These are phyloP conservation scores for Volucella bombylans DNA, from an alignment of 2,888 invertebrate species.

Conservation along the genomic window DNA sequence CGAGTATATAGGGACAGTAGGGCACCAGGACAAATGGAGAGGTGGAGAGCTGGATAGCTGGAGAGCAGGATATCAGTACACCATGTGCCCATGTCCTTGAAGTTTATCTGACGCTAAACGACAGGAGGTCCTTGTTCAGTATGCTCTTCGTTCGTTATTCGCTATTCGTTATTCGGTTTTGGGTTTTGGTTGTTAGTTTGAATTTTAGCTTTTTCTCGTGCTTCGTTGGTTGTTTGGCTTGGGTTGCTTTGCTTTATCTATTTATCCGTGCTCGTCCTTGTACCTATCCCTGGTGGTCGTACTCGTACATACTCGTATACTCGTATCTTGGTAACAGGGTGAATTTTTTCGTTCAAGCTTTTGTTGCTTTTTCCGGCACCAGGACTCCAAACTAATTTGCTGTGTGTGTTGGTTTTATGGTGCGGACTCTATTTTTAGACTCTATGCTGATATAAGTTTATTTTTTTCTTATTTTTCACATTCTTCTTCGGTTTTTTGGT, in stretches of 20 bases:
- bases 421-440: slow-evolving; percentile 65
- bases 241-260: neutral
- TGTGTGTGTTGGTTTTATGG: slow-evolving; percentile 59
- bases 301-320: neutral
- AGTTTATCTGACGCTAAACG: slow-evolving; percentile 59
- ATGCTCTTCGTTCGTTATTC: slow-evolving; percentile 13
- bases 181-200: slow-evolving; percentile 1
- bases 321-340: neutral
- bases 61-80: slow-evolving; percentile 1
- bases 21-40: too few relatives aligned
- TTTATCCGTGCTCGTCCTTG: neutral
- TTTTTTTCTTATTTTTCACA: slow-evolving; percentile 26
- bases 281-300: too few relatives aligned
- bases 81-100: slow-evolving; percentile 63
- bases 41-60: too few relatives aligned
- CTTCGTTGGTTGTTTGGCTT: slow-evolving; percentile 8
- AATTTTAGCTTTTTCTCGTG: slow-evolving; percentile 55
- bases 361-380: slow-evolving; percentile 39
- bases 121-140: slow-evolving; percentile 32
- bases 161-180: too few relatives aligned
- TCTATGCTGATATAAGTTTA: slow-evolving; percentile 54
- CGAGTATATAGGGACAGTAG: too few relatives aligned
- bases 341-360: slow-evolving; percentile 4
- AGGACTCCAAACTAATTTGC: slow-evolving; percentile 52
- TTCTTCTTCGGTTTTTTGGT: neutral